A percentile compares a stretch with the other conserved stretches of the same genome.
These are phyloP conservation scores for Stenolophus ochropezus DNA, from an alignment of 2,888 invertebrate genomes.

Conservation along the genomic window DNA sequence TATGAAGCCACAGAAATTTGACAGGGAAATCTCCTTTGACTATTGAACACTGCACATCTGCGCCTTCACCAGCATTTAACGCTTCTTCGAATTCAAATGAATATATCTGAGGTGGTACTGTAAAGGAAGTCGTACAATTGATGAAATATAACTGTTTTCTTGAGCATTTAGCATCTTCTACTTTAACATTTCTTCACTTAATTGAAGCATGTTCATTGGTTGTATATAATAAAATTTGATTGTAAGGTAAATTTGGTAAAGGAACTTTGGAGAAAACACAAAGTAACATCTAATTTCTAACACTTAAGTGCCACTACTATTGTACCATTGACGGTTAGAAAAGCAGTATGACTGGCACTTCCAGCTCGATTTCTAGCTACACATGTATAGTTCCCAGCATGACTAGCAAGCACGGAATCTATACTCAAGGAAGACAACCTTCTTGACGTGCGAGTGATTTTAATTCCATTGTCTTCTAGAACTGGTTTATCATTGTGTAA, in stretches of 20 bases:
- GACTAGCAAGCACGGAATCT: constrained; percentile 75
- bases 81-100: constrained; percentile 79
- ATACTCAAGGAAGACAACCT: constrained; percentile 75
- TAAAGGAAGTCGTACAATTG: too few relatives aligned
- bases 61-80: constrained; percentile 85
- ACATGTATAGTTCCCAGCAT: constrained; percentile 77
- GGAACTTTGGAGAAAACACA: too few relatives aligned
- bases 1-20: constrained; percentile 84
- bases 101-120: not conserved
- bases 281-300: too few relatives aligned
- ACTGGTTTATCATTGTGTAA: constrained; percentile 78
- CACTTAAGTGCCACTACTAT: too few relatives aligned
- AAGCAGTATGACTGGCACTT: constrained; percentile 72
- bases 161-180: too few relatives aligned
- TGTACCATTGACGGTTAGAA: constrained; percentile 74
- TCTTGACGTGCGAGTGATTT: constrained; percentile 61
- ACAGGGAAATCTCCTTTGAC: constrained; percentile 87
- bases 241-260: too few relatives aligned
- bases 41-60: constrained; percentile 84
- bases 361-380: constrained; percentile 77
- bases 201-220: too few relatives aligned
- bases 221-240: too few relatives aligned
- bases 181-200: too few relatives aligned
- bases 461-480: constrained; percentile 64
- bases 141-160: too few relatives aligned